A percentile compares a stretch with the other conserved stretches of the same genome.
Evolutionary conservation across 2,113 vertebrate species (phyloP).

Genomic region (Lasiurus borealis): DNA sequence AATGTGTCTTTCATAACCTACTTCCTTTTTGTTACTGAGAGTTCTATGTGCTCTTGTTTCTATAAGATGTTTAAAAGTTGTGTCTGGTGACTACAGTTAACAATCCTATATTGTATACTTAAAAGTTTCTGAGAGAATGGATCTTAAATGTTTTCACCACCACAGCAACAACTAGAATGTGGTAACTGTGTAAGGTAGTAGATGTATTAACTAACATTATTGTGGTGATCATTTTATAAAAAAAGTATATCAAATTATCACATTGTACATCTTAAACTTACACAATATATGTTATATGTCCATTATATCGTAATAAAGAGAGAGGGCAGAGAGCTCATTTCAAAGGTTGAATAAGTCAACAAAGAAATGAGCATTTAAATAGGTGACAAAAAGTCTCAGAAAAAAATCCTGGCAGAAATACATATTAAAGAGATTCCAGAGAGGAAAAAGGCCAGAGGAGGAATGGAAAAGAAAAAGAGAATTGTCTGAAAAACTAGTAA

Average conservation of each 20-base stretch:
- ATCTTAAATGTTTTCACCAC: neutral
- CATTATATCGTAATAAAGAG: neutral
- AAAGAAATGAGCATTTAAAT: neutral
- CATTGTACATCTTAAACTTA: neutral
- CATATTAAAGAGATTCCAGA: neutral
- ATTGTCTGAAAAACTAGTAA: neutral
- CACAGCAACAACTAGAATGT: neutral
- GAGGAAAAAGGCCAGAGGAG: neutral
- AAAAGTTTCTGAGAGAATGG: neutral
- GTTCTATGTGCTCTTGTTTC: neutral
- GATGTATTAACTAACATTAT: neutral
- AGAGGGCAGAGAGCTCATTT: neutral
- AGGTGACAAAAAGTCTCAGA: neutral
- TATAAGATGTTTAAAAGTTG: neutral
- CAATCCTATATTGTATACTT: neutral
- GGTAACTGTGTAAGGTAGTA: neutral
- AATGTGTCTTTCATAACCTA: neutral
- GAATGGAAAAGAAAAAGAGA: neutral
- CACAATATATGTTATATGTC: neutral
- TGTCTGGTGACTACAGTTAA: neutral
- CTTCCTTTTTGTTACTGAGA: neutral
- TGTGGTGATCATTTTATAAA: neutral
- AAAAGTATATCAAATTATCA: neutral
- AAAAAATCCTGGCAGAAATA: neutral
- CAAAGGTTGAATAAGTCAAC: neutral